Conservation (phyloP, 2,888 invertebrate genomes). For the Sarcophaga subvicina region DNA sequence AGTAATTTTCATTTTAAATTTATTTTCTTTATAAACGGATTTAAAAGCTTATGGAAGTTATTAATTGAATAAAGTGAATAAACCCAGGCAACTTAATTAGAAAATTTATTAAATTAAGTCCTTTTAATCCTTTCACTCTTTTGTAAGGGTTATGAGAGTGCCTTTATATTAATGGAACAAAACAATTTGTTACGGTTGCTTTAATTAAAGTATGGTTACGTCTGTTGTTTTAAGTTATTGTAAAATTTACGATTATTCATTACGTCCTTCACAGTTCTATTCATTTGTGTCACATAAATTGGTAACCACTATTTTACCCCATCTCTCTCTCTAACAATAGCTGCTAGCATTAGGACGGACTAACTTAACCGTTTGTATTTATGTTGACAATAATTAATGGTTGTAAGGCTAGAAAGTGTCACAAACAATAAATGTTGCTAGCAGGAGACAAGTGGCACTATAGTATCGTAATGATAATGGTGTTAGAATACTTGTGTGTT, state of each 20-base stretch:
- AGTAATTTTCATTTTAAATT: too few species aligned
- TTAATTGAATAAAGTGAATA: not conserved
- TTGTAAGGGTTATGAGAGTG: too few species aligned
- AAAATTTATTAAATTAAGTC: too few species aligned
- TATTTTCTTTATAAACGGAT: not conserved
- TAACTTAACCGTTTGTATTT: slow-evolving; percentile 42
- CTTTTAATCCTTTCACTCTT: too few species aligned
- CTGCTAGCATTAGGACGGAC: not conserved
- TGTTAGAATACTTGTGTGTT: too few species aligned
- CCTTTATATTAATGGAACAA: too few species aligned
- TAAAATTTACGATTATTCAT: too few species aligned
- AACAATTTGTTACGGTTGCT: too few species aligned
- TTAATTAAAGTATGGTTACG: too few species aligned
- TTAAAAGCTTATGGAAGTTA: slow-evolving; percentile 13
- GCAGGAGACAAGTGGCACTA: not conserved
- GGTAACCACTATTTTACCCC: not conserved
- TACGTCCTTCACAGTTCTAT: not conserved
- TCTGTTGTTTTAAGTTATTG: too few species aligned
- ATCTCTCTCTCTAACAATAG: not conserved
- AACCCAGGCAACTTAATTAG: too few species aligned
- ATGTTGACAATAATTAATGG: slow-evolving; percentile 64
- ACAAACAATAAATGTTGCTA: slow-evolving; percentile 61
- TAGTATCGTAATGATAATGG: not conserved
- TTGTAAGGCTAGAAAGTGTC: slow-evolving; percentile 61
- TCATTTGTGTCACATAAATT: not conserved